These are phyloP conservation scores for Caenorhabditis tropicalis DNA, from an alignment of 1,140 invertebrate genomes.

Conservation along the genomic window DNA sequence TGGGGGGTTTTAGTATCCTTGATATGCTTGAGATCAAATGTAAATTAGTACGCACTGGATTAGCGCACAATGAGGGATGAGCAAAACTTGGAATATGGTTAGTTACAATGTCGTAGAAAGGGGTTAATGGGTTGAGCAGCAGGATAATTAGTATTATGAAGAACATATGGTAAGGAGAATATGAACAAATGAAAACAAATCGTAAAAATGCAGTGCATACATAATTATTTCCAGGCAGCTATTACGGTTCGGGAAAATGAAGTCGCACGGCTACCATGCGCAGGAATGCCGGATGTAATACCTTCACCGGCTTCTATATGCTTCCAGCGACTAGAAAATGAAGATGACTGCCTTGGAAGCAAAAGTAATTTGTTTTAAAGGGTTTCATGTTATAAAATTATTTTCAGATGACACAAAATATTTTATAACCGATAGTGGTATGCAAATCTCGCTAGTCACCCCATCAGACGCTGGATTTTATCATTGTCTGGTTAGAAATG, in stretches of 20 bases:
- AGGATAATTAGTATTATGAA: conserved; percentile 4
- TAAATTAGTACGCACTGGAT: conserved; percentile 6
- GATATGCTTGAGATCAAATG: neutral
- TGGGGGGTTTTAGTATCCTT: conserved; percentile 11
- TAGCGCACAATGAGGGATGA: conserved; percentile 33
- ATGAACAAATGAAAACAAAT: neutral
- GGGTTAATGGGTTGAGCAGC: neutral
- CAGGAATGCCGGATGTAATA: conserved; percentile 59
- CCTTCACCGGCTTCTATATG: conserved; percentile 64
- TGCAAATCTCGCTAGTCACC: conserved; percentile 66
- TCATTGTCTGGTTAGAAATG: conserved; percentile 65
- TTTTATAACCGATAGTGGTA: conserved; percentile 62
- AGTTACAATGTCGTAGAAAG: neutral
- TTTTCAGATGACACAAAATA: conserved; percentile 58
- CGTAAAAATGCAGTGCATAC: too few species aligned
- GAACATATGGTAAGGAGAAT: conserved; percentile 5
- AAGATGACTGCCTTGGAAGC: conserved; percentile 59
- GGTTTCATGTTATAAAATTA: neutral
- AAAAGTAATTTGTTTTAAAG: conserved; percentile 54
- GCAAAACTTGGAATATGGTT: neutral
- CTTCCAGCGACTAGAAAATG: conserved; percentile 64
- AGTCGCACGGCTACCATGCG: conserved; percentile 54
- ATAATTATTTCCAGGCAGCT: conserved; percentile 17
- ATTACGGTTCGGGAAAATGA: conserved; percentile 44
- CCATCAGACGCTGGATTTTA: conserved; percentile 65